Conservation (phyloP, 2,888 invertebrate species). For the Drosophila multiciliata region DNA sequence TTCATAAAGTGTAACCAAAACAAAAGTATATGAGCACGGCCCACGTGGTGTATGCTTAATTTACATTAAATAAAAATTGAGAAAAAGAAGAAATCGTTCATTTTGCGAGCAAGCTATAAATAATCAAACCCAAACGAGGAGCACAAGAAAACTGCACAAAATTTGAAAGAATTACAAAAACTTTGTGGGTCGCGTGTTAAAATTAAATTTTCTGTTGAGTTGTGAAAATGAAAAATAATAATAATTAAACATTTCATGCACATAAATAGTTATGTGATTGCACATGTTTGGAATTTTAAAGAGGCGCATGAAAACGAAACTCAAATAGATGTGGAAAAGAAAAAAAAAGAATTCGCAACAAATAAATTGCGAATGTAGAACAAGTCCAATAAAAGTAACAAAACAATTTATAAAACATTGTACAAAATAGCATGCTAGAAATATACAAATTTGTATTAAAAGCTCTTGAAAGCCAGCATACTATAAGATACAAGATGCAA, state of each 20-base stretch:
- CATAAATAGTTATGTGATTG: slow-evolving; percentile 26
- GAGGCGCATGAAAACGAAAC: slow-evolving; percentile 38
- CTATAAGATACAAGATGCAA: slow-evolving; percentile 23
- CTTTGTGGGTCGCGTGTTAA: slow-evolving; percentile 29
- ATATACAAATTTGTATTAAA: slow-evolving; percentile 25
- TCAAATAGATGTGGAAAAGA: slow-evolving; percentile 1
- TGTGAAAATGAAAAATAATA: background rate
- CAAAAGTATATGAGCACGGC: slow-evolving; percentile 11
- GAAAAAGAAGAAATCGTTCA: slow-evolving; percentile 8
- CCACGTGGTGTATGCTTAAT: slow-evolving; percentile 52
- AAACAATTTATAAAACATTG: slow-evolving; percentile 9
- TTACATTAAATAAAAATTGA: slow-evolving; percentile 12
- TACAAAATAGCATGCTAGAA: background rate
- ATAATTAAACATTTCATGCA: slow-evolving; percentile 5
- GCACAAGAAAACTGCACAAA: slow-evolving; percentile 14
- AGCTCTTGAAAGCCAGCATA: slow-evolving; percentile 16
- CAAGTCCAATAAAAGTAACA: slow-evolving; percentile 12
- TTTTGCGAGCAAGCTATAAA: slow-evolving; percentile 41
- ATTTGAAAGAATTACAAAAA: slow-evolving; percentile 15
- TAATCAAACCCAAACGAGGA: slow-evolving; percentile 38
- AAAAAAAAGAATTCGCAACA: slow-evolving; percentile 8
- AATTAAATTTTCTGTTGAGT: slow-evolving; percentile 24
- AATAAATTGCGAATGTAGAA: slow-evolving; percentile 12
- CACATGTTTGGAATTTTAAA: slow-evolving; percentile 37
- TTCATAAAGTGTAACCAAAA: slow-evolving; percentile 16